phyloP scores from a whole-genome alignment of 2,797 vertebrate genomes.

The Silurus aristotelis region DNA sequence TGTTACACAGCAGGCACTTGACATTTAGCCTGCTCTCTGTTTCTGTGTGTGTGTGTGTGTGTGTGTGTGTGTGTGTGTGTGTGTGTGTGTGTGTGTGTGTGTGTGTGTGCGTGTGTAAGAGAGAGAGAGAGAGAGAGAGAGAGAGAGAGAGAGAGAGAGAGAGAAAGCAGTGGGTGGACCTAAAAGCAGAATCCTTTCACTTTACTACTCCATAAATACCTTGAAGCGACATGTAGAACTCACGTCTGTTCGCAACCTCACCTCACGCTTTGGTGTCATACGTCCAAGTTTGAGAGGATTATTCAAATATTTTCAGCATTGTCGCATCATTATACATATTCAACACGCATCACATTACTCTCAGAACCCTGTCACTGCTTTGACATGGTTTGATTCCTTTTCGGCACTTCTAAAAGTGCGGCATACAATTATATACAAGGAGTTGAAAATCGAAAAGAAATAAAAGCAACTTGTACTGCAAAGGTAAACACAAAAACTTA shows the following conservation, averaged over 20 bases:
- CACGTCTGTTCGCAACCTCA: conserved; percentile 27
- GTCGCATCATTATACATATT: conserved; percentile 38
- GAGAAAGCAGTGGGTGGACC: conserved; percentile 38
- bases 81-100: conserved; percentile 8
- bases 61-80: conserved; percentile 22
- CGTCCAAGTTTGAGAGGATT: conserved; percentile 31
- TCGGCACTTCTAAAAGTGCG: background rate
- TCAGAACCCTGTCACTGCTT: conserved; percentile 22
- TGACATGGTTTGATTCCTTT: conserved; percentile 34
- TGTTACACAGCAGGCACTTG: conserved; percentile 55
- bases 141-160: background rate
- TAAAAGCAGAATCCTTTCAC: conserved; percentile 19
- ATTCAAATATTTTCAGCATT: conserved; percentile 43
- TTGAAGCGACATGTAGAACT: conserved; percentile 31
- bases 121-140: background rate
- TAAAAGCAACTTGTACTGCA: background rate
- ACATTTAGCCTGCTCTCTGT: conserved; percentile 54
- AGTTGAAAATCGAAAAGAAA: background rate
- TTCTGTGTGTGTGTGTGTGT: conserved; percentile 8
- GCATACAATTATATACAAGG: conserved; percentile 7
- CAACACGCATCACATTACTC: conserved; percentile 30
- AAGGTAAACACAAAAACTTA: background rate
- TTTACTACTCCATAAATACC: conserved; percentile 41
- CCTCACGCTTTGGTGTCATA: conserved; percentile 31
- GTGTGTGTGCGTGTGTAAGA: background rate